phyloP scores from a whole-genome alignment of 2,113 vertebrate species.

The Clarias batrachus region DNA sequence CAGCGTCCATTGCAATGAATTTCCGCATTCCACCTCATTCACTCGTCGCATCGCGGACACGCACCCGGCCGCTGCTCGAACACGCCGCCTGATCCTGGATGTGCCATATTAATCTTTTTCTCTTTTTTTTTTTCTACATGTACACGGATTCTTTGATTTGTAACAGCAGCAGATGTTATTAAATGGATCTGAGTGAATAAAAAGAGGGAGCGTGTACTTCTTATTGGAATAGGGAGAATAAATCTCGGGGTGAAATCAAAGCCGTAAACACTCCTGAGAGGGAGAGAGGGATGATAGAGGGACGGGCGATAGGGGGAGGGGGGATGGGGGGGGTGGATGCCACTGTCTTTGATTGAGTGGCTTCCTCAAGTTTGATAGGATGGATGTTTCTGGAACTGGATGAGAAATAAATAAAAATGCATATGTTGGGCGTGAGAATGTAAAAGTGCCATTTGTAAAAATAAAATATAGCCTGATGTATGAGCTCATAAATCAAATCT shows the following conservation, averaged over 20 bases:
- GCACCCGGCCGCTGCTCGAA: slow-evolving; percentile 6
- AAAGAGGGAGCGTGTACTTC: not conserved
- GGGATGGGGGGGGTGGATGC: not conserved
- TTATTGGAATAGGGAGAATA: slow-evolving; percentile 46
- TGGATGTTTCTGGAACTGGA: slow-evolving; percentile 13
- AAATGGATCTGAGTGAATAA: slow-evolving; percentile 54
- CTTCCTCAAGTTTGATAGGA: slow-evolving; percentile 2
- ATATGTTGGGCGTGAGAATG: not conserved
- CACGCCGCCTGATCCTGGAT: slow-evolving; percentile 11
- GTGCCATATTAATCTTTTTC: slow-evolving; percentile 45
- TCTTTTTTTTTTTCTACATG: not conserved
- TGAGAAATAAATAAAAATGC: slow-evolving; percentile 17
- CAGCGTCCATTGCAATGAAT: slow-evolving; percentile 27
- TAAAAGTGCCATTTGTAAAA: slow-evolving; percentile 5
- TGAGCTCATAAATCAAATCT: slow-evolving; percentile 20
- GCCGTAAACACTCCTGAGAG: slow-evolving; percentile 29
- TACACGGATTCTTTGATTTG: slow-evolving; percentile 51
- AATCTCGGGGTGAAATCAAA: slow-evolving; percentile 51
- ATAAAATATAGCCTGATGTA: slow-evolving; percentile 1
- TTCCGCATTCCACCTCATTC: slow-evolving; percentile 30
- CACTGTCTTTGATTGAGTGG: slow-evolving; percentile 23
- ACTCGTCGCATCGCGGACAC: slow-evolving; percentile 16
- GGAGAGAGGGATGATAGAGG: not conserved
- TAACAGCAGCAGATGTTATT: slow-evolving; percentile 42
- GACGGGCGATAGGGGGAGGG: not conserved